Percentiles rank a stretch among this genome's conserved stretches.
Conservation (phyloP, 1,140 invertebrate genomes). For the Aleiodes sp. region DNA sequence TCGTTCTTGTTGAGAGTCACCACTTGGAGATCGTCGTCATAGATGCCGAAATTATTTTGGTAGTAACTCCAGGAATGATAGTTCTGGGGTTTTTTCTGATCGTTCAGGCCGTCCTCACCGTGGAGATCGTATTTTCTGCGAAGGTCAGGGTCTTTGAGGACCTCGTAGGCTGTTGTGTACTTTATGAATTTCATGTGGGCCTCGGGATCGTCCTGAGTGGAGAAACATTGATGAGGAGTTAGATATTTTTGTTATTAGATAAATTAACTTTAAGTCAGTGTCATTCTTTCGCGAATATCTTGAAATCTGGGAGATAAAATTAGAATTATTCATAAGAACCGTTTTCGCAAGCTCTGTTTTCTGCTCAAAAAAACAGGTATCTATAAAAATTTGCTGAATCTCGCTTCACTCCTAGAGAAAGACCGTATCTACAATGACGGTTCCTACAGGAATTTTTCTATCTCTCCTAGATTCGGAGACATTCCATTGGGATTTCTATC, state of each 20-base stretch:
- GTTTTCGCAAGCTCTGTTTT: too few species aligned
- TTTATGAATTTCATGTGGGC: constrained; percentile 82
- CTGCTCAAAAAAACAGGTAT: too few species aligned
- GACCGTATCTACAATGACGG: too few species aligned
- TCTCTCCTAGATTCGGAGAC: too few species aligned
- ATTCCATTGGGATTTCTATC: too few species aligned
- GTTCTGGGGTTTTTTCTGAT: constrained; percentile 65
- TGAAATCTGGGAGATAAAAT: too few species aligned
- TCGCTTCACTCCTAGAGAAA: too few species aligned
- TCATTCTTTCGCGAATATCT: too few species aligned
- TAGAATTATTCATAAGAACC: constrained; percentile 10
- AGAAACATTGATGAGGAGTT: constrained; percentile 32
- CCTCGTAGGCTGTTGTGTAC: constrained; percentile 85
- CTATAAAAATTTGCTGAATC: too few species aligned
- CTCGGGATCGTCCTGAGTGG: constrained; percentile 72
- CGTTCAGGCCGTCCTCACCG: constrained; percentile 77
- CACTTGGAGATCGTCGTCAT: constrained; percentile 86
- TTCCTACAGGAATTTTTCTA: too few species aligned
- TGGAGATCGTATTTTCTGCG: constrained; percentile 83
- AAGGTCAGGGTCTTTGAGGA: constrained; percentile 82
- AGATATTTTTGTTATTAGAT: too few species aligned
- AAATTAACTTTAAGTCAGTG: too few species aligned
- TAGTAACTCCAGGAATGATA: constrained; percentile 88
- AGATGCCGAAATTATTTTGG: constrained; percentile 86
- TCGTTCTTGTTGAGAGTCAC: constrained; percentile 77